phyloP scores from a whole-genome alignment of 2,888 invertebrate species.

The Dryomyza anilis region DNA sequence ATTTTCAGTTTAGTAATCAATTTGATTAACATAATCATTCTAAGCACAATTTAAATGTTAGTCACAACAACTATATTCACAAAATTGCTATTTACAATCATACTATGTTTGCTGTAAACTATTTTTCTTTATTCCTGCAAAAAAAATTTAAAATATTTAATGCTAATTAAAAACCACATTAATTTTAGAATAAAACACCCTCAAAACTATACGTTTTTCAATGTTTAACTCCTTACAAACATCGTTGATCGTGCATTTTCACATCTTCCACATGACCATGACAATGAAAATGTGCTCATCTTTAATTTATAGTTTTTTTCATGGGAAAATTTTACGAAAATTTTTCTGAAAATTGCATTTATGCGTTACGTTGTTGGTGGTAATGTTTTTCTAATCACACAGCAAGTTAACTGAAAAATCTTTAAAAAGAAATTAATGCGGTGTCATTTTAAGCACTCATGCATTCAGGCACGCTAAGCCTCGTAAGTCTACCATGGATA shows the following conservation, averaged over 20 bases:
- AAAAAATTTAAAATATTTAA: neutral
- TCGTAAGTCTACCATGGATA: no score
- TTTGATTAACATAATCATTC: no score
- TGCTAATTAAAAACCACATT: neutral
- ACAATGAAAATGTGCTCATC: neutral
- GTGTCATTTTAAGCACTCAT: constrained; percentile 8
- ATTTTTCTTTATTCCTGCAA: no score
- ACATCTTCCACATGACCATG: neutral
- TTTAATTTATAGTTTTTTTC: neutral
- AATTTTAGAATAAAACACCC: neutral
- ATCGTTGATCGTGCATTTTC: no score
- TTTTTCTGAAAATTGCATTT: constrained; percentile 2
- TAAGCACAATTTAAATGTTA: no score
- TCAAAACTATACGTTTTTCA: neutral
- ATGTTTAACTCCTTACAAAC: no score
- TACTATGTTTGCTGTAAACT: no score
- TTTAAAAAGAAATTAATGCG: neutral
- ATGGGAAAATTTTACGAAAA: constrained; percentile 18
- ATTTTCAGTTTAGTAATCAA: no score
- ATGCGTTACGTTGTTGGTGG: neutral
- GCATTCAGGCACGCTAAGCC: no score
- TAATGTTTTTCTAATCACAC: constrained; percentile 5
- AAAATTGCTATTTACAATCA: no score
- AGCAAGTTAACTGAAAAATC: neutral
- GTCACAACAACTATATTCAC: no score